Conservation (phyloP, 2,113 vertebrate genomes). For the Fukomys damarensis region DNA sequence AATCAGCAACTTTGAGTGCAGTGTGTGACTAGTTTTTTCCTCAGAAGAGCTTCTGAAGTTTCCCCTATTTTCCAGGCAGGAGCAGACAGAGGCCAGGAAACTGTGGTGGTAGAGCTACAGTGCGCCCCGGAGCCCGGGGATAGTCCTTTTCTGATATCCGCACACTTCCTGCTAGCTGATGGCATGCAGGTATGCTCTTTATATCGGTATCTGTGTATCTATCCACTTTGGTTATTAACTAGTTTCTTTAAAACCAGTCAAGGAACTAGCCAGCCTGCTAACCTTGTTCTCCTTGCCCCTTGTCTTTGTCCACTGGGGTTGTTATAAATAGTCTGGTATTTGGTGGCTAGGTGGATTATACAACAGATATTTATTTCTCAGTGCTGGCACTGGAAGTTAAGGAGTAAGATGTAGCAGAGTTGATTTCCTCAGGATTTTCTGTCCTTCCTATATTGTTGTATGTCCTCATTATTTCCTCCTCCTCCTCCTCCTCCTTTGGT, state of each 20-base stretch:
- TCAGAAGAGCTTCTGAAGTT: neutral
- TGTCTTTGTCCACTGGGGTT: neutral
- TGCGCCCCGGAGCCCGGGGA: slow-evolving; percentile 74
- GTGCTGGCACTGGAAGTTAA: neutral
- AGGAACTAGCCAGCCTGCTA: neutral
- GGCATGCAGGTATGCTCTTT: slow-evolving; percentile 75
- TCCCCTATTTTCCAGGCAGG: slow-evolving; percentile 59
- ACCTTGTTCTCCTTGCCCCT: neutral
- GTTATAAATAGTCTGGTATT: neutral
- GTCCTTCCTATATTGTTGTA: neutral
- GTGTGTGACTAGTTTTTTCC: neutral
- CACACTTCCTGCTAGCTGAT: slow-evolving; percentile 64
- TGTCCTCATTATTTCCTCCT: too few species aligned
- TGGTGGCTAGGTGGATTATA: neutral
- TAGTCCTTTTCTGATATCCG: slow-evolving; percentile 84
- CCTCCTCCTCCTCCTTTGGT: too few species aligned
- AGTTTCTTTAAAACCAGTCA: neutral
- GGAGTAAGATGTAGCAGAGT: neutral
- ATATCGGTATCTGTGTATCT: neutral
- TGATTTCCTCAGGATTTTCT: neutral
- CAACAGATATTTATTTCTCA: neutral
- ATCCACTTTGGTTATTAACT: neutral
- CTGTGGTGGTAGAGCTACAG: slow-evolving; percentile 87
- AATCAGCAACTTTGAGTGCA: neutral
- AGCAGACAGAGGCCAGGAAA: slow-evolving; percentile 46